Percentiles rank a stretch among this genome's conserved stretches.
Conservation (phyloP, 2,113 vertebrate species). For the Aviceda subcristata region DNA sequence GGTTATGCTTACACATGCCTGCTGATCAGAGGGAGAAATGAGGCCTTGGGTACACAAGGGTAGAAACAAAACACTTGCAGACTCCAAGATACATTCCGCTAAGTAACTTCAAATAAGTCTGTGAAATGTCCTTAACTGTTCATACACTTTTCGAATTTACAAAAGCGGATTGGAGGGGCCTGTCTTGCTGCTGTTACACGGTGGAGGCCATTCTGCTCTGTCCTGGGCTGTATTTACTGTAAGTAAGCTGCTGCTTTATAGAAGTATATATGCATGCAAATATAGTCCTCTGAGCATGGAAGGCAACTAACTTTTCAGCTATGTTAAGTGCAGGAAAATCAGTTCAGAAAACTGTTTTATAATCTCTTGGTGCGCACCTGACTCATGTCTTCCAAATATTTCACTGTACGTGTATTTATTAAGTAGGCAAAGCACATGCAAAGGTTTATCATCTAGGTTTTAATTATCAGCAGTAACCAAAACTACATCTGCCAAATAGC, state of each 20-base stretch:
- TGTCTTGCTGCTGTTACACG: conserved; percentile 90
- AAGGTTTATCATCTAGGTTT: not conserved
- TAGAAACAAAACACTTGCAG: not conserved
- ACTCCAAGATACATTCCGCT: not conserved
- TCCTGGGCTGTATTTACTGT: conserved; percentile 99
- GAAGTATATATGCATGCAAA: not conserved
- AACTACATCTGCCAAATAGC: not conserved
- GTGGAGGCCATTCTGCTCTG: conserved; percentile 96
- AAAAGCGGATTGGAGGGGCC: conserved; percentile 91
- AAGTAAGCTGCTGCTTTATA: conserved; percentile 53
- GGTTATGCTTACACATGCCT: not conserved
- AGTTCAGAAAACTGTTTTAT: not conserved
- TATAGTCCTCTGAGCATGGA: not conserved
- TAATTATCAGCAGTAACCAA: not conserved
- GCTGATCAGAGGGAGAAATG: not conserved
- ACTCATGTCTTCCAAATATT: not conserved
- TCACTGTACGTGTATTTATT: not conserved
- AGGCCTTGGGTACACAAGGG: not conserved
- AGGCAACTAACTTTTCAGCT: not conserved
- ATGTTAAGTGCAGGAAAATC: not conserved
- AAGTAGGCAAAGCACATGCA: not conserved
- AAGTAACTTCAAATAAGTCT: not conserved
- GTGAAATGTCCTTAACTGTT: conserved; percentile 79
- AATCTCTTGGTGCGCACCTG: not conserved
- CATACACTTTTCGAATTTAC: conserved; percentile 97